phyloP scores from a whole-genome alignment of 2,797 vertebrate genomes.

The Clamator glandarius region DNA sequence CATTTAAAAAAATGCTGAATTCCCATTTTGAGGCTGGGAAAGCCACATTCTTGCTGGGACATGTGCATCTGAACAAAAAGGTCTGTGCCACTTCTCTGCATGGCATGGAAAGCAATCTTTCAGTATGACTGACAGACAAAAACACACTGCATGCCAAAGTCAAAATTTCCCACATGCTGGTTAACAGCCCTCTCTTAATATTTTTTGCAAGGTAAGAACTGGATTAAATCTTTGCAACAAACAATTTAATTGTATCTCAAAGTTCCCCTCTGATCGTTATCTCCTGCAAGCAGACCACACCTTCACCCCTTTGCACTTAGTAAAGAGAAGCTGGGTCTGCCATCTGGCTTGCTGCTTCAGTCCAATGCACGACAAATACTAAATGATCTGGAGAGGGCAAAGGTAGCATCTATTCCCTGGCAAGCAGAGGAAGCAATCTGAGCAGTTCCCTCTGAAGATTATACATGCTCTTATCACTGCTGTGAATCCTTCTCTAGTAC shows the following conservation, averaged over 20 bases:
- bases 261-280: not conserved
- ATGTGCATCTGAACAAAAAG: not conserved
- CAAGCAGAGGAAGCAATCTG: not conserved
- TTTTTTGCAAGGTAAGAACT: not conserved
- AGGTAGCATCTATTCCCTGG: not conserved
- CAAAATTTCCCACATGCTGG: not conserved
- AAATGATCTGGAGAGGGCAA: not conserved
- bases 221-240: constrained; percentile 4
- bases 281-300: not conserved
- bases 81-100: not conserved
- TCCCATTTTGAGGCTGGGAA: constrained; percentile 6
- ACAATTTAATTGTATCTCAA: not conserved
- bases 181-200: not conserved
- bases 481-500: not conserved
- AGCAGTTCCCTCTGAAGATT: not conserved
- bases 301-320: not conserved
- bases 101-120: not conserved
- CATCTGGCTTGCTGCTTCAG: not conserved
- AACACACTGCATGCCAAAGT: not conserved
- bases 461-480: not conserved
- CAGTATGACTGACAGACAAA: constrained; percentile 11
- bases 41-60: not conserved
- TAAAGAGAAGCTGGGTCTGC: not conserved
- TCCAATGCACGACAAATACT: not conserved
- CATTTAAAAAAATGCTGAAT: not conserved